phyloP scores from a whole-genome alignment of 2,113 vertebrate genomes.

The Chiloscyllium plagiosum region DNA sequence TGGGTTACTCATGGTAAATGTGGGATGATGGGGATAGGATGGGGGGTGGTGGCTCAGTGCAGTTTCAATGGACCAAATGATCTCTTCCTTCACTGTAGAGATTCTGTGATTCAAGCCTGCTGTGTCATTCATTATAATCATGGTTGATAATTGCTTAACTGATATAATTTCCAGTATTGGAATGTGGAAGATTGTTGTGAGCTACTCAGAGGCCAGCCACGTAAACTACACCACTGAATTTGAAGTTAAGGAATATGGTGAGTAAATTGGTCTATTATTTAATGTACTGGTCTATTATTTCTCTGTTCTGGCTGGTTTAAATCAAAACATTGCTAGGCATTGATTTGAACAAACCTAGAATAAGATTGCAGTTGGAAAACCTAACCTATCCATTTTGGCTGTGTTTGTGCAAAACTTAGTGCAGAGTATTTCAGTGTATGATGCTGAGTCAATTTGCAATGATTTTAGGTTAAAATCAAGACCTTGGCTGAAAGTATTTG shows the following conservation, averaged over 20 bases:
- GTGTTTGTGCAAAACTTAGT: neutral
- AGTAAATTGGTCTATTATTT: conserved; percentile 31
- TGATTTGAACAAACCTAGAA: neutral
- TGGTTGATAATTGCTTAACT: neutral
- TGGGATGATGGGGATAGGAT: no score
- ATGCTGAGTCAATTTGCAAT: neutral
- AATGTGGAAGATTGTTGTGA: conserved; percentile 52
- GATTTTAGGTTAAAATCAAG: neutral
- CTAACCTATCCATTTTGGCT: neutral
- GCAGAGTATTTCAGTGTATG: no score
- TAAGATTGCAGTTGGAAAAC: no score
- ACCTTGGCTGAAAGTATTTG: neutral
- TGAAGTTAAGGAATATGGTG: conserved; percentile 68
- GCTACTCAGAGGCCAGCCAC: conserved; percentile 46
- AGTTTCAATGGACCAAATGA: no score
- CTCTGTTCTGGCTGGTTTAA: neutral
- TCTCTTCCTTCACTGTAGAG: no score
- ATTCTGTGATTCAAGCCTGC: no score
- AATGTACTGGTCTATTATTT: neutral
- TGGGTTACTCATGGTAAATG: no score
- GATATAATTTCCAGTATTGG: conserved; percentile 50
- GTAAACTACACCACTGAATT: conserved; percentile 52
- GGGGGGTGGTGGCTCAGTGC: no score
- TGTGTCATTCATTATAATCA: no score
- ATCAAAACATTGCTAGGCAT: neutral